Evolutionary conservation across 1,140 invertebrate species (phyloP).

Genomic region (Colletes gigas): DNA sequence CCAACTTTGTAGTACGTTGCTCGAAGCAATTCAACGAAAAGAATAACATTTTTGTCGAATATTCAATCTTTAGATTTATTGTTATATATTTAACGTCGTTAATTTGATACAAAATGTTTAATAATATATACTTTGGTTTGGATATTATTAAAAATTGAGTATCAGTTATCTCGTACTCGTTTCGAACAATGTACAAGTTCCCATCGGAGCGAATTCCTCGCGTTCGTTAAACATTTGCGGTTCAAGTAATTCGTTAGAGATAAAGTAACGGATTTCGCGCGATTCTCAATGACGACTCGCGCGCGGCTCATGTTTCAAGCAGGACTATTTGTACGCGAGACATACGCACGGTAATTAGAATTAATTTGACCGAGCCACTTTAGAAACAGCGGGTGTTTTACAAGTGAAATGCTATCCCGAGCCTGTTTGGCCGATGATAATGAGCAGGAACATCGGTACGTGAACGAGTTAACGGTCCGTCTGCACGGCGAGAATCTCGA

Average conservation of each 20-base stretch:
- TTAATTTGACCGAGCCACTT: slow-evolving; percentile 34
- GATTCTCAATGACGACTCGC: not conserved
- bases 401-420: slow-evolving; percentile 32
- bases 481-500: not conserved
- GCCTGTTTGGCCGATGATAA: slow-evolving; percentile 26
- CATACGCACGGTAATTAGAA: slow-evolving; percentile 26
- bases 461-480: slow-evolving; percentile 9
- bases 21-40: no score
- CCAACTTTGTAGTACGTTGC: not conserved
- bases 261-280: not conserved
- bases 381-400: slow-evolving; percentile 31
- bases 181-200: not conserved
- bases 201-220: not conserved
- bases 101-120: no score
- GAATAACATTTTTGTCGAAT: not conserved
- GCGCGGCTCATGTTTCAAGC: not conserved
- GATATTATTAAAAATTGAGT: no score
- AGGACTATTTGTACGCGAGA: not conserved
- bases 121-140: no score
- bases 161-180: not conserved
- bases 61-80: not conserved
- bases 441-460: slow-evolving; percentile 27
- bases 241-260: not conserved
- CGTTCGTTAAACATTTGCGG: not conserved
- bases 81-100: not conserved